Percentiles rank a stretch among this genome's conserved stretches.
Conservation (phyloP, 2,113 vertebrate genomes). For the Forbesichthys papilliferus region DNA sequence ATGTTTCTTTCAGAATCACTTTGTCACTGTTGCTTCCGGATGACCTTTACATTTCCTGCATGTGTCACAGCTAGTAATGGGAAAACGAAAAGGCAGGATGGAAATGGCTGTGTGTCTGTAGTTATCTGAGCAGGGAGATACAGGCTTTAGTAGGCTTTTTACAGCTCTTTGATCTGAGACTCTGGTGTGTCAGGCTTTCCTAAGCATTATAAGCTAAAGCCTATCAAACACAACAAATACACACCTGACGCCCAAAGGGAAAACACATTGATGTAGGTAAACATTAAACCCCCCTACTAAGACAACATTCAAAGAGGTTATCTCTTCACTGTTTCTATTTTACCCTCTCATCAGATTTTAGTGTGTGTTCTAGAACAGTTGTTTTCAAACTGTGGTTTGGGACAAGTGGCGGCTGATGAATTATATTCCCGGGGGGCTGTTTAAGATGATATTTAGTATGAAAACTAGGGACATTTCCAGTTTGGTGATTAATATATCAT, state of each 20-base stretch:
- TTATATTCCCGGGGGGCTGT: no score
- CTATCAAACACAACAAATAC: constrained; percentile 57
- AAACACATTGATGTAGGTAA: constrained; percentile 24
- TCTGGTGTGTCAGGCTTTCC: constrained; percentile 39
- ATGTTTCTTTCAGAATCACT: constrained; percentile 23
- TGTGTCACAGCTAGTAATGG: constrained; percentile 43
- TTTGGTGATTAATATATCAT: no score
- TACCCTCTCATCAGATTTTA: constrained; percentile 12
- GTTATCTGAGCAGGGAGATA: constrained; percentile 47
- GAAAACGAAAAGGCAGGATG: constrained; percentile 38
- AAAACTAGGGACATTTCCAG: no score
- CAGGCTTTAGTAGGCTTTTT: constrained; percentile 50
- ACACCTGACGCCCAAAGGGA: constrained; percentile 35
- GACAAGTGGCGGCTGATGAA: no score
- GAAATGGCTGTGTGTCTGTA: constrained; percentile 46
- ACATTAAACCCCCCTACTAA: constrained; percentile 49
- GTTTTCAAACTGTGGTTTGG: no score
- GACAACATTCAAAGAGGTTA: constrained; percentile 27
- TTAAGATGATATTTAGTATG: no score
- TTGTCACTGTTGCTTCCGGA: constrained; percentile 46
- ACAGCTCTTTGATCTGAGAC: constrained; percentile 58
- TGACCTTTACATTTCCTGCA: constrained; percentile 58
- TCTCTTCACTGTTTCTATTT: constrained; percentile 30
- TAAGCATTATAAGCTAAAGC: constrained; percentile 62
- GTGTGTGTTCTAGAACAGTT: constrained; percentile 15